A percentile compares a stretch with the other conserved stretches of the same genome.
Evolutionary conservation across 2,113 vertebrate genomes (phyloP).

Genomic region (Corydoras maculifer): DNA sequence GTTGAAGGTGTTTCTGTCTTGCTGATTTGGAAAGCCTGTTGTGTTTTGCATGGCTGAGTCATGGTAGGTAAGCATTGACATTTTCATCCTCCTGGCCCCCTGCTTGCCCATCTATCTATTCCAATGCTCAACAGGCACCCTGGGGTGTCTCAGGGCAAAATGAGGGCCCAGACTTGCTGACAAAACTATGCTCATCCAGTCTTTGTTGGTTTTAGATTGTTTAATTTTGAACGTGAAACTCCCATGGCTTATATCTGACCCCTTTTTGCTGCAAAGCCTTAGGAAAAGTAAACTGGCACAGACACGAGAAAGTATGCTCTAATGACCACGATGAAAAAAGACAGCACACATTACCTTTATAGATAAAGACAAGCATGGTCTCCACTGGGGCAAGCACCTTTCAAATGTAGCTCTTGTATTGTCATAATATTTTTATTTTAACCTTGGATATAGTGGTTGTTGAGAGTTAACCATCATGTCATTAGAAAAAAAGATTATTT

Average conservation of each 20-base stretch:
- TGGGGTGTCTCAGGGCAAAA: slow-evolving; percentile 9
- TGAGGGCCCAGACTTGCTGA: slow-evolving; percentile 9
- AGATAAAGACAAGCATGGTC: slow-evolving; percentile 3
- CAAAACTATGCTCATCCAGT: slow-evolving; percentile 19
- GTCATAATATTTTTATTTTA: too few species aligned
- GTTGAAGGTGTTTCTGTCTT: slow-evolving; percentile 30
- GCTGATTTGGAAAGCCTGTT: slow-evolving; percentile 29
- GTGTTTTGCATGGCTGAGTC: slow-evolving; percentile 30
- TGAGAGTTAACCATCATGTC: too few species aligned
- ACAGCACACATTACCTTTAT: not conserved
- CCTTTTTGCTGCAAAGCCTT: slow-evolving; percentile 3
- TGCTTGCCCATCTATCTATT: slow-evolving; percentile 12
- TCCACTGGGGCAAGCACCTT: not conserved
- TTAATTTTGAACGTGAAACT: not conserved
- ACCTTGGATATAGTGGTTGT: too few species aligned
- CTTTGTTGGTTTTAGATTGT: slow-evolving; percentile 1
- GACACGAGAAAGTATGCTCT: slow-evolving; percentile 9
- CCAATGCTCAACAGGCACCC: slow-evolving; percentile 3
- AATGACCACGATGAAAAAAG: slow-evolving; percentile 17
- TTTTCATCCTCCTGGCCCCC: slow-evolving; percentile 33
- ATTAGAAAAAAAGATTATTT: too few species aligned
- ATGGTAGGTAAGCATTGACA: slow-evolving; percentile 39
- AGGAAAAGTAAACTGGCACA: not conserved
- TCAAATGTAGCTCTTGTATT: not conserved
- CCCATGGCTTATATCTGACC: slow-evolving; percentile 1